phyloP scores from a whole-genome alignment of 2,113 vertebrate genomes.

The Galemys pyrenaicus region DNA sequence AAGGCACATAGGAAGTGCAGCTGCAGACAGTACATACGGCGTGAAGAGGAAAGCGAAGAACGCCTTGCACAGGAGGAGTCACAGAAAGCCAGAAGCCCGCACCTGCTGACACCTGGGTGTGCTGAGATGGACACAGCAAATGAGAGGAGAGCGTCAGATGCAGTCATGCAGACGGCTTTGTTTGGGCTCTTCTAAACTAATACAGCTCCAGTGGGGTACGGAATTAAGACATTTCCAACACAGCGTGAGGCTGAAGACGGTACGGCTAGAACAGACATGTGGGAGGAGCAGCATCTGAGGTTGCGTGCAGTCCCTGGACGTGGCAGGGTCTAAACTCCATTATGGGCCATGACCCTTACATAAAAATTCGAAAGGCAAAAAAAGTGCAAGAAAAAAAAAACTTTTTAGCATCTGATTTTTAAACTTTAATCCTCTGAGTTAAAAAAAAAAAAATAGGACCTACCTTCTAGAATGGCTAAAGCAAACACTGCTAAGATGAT shows the following conservation, averaged over 20 bases:
- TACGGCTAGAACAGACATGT: constrained; percentile 96
- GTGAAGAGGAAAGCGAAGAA: constrained; percentile 90
- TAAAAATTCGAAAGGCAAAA: constrained; percentile 80
- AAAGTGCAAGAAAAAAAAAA: too few species aligned
- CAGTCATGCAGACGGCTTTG: constrained; percentile 93
- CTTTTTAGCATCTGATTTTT: not conserved
- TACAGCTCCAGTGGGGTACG: constrained; percentile 93
- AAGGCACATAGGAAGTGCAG: constrained; percentile 87
- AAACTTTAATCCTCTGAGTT: not conserved
- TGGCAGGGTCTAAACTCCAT: constrained; percentile 92
- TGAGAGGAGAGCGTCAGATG: constrained; percentile 95
- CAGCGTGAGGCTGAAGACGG: constrained; percentile 97
- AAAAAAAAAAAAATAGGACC: not conserved
- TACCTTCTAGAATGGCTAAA: not conserved
- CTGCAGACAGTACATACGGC: constrained; percentile 81
- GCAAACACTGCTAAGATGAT: not conserved
- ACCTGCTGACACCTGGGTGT: constrained; percentile 96
- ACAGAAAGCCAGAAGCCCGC: constrained; percentile 97
- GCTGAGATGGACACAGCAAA: constrained; percentile 96
- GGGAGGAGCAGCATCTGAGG: constrained; percentile 95
- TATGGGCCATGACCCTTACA: constrained; percentile 63
- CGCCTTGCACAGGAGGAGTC: constrained; percentile 95
- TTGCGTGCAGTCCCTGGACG: constrained; percentile 97
- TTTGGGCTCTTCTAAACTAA: constrained; percentile 96
- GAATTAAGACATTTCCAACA: constrained; percentile 98